Evolutionary conservation across 2,888 invertebrate species (phyloP).

Genomic region (Leistus spinibarbis): DNA sequence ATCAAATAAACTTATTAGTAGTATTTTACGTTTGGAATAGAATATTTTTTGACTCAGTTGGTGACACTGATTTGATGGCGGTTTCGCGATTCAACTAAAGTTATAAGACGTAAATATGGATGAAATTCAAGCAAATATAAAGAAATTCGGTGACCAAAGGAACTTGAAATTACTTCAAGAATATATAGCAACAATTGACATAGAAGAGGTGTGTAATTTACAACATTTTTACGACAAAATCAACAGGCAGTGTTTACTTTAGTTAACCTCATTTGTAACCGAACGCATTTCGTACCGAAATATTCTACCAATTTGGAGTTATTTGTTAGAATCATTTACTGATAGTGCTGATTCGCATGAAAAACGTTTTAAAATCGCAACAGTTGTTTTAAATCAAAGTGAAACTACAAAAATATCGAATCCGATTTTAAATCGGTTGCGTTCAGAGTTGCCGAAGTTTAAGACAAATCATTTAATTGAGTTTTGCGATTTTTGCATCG

Average conservation of each 20-base stretch:
- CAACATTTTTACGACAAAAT: slow-evolving; percentile 4
- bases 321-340: slow-evolving; percentile 49
- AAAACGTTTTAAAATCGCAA: slow-evolving; percentile 49
- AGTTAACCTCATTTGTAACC: slow-evolving; percentile 48
- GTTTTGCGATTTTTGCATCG: slow-evolving; percentile 63
- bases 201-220: slow-evolving; percentile 45
- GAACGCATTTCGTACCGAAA: slow-evolving; percentile 45
- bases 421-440: slow-evolving; percentile 60
- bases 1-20: too few relatives aligned
- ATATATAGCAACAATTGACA: slow-evolving; percentile 43
- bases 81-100: too few relatives aligned
- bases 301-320: slow-evolving; percentile 51
- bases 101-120: not conserved
- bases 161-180: slow-evolving; percentile 46
- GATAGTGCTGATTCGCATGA: slow-evolving; percentile 47
- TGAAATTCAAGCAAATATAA: slow-evolving; percentile 43
- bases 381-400: slow-evolving; percentile 48
- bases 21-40: too few relatives aligned
- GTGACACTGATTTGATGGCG: too few relatives aligned
- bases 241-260: slow-evolving; percentile 17
- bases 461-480: slow-evolving; percentile 61
- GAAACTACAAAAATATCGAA: slow-evolving; percentile 52
- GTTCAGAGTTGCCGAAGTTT: slow-evolving; percentile 60
- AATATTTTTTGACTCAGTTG: too few relatives aligned
- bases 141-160: slow-evolving; percentile 48